Conservation (phyloP, 2,888 invertebrate species). For the Leptinotarsa juncta region DNA sequence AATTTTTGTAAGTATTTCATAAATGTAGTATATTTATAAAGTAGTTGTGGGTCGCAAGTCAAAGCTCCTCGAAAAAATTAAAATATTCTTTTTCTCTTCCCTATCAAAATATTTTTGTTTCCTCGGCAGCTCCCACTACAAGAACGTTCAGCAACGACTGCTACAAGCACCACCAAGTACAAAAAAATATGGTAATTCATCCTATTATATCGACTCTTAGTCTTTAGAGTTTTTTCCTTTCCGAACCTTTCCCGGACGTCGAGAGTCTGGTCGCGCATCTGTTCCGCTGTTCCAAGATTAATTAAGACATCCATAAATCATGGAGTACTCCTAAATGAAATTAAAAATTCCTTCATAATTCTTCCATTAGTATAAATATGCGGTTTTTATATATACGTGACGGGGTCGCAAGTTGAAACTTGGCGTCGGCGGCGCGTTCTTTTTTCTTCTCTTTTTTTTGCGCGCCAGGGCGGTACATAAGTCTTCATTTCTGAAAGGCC, state of each 20-base stretch:
- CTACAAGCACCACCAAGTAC: conserved; percentile 23
- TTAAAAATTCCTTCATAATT: conserved; percentile 61
- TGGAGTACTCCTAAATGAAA: conserved; percentile 55
- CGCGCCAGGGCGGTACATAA: conserved; percentile 43
- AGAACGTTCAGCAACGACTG: conserved; percentile 7
- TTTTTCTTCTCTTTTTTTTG: conserved; percentile 20
- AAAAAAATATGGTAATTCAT: conserved; percentile 41
- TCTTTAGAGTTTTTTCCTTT: conserved; percentile 25
- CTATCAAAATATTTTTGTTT: neutral
- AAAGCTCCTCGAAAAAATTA: too few species aligned
- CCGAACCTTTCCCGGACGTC: conserved; percentile 30
- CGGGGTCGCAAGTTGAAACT: conserved; percentile 5
- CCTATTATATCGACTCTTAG: conserved; percentile 39
- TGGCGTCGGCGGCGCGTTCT: neutral
- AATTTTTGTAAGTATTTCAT: too few species aligned
- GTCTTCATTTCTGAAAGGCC: conserved; percentile 50
- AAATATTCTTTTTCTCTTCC: neutral
- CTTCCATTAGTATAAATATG: conserved; percentile 55
- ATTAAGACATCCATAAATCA: conserved; percentile 61
- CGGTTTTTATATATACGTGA: conserved; percentile 25
- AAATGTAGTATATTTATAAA: too few species aligned
- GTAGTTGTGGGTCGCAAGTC: too few species aligned
- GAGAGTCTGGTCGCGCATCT: conserved; percentile 47
- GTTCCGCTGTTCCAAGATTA: conserved; percentile 53
- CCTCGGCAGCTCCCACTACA: neutral